Percentiles rank a stretch among this genome's conserved stretches.
phyloP scores from a whole-genome alignment of 1,140 invertebrate species.

The Oreohelix idahoensis region DNA sequence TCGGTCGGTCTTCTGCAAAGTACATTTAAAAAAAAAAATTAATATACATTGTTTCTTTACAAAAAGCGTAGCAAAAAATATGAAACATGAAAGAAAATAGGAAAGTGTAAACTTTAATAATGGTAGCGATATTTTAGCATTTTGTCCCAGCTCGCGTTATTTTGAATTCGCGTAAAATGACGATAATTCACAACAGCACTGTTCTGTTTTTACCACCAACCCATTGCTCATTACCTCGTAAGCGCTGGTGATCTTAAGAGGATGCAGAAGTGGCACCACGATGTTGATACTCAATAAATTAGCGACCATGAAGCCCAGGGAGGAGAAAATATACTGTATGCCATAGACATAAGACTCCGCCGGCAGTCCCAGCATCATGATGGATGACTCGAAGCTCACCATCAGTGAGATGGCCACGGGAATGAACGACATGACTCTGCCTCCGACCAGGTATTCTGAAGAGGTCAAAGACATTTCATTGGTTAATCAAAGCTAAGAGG shows the following conservation, averaged over 20 bases:
- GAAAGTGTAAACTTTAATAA: no score
- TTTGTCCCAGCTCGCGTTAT: no score
- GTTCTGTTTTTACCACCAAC: no score
- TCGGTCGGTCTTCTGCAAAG: no score
- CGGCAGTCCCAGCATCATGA: conserved; percentile 73
- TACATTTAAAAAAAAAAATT: no score
- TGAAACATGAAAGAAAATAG: no score
- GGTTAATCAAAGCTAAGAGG: no score
- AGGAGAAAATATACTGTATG: conserved; percentile 47
- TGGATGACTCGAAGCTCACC: conserved; percentile 65
- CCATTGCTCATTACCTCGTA: conserved; percentile 65
- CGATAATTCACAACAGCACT: no score
- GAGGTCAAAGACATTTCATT: neutral
- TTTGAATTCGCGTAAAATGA: no score
- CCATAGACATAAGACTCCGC: conserved; percentile 64
- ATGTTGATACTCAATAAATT: conserved; percentile 60
- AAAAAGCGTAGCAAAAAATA: no score
- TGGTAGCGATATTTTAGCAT: no score
- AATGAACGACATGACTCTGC: conserved; percentile 69
- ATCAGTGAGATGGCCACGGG: conserved; percentile 64
- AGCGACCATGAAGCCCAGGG: conserved; percentile 53
- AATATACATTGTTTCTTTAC: no score
- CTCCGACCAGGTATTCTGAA: conserved; percentile 84
- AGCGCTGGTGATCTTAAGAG: conserved; percentile 70
- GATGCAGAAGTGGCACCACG: conserved; percentile 69